Percentiles rank a stretch among this genome's conserved stretches.
These are phyloP conservation scores for Apolygus lucorum DNA, from an alignment of 1,140 invertebrate genomes.

Conservation along the genomic window DNA sequence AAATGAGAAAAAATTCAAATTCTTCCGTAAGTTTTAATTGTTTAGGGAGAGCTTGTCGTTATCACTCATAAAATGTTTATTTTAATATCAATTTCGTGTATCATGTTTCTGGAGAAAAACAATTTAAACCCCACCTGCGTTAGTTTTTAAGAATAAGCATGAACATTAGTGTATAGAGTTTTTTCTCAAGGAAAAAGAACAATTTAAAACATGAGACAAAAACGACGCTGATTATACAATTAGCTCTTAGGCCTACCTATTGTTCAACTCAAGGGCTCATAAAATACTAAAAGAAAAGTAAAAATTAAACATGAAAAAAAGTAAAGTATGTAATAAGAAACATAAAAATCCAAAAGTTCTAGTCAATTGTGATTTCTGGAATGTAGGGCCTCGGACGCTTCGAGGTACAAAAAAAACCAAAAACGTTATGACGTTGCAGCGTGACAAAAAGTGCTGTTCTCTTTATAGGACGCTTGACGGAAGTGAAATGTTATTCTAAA, in stretches of 20 bases:
- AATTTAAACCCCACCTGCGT: background rate
- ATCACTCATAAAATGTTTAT: background rate
- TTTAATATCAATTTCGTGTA: background rate
- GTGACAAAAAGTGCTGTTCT: conserved; percentile 14
- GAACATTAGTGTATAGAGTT: background rate
- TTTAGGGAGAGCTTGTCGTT: conserved; percentile 16
- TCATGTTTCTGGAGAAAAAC: too few species aligned
- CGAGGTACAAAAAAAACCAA: conserved; percentile 3
- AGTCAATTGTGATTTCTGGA: conserved; percentile 30
- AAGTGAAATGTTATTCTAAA: conserved; percentile 36
- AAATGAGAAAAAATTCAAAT: too few species aligned
- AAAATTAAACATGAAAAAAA: background rate
- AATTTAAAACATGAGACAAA: background rate
- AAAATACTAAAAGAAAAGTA: background rate
- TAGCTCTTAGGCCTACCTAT: conserved; percentile 28
- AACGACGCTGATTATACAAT: conserved; percentile 20
- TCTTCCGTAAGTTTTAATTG: background rate
- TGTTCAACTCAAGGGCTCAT: background rate
- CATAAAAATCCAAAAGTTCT: conserved; percentile 25
- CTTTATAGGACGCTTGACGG: conserved; percentile 25
- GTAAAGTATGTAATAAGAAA: conserved; percentile 17
- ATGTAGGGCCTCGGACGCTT: conserved; percentile 16
- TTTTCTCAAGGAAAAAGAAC: background rate
- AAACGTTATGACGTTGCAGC: background rate
- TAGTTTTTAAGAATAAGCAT: background rate